Conservation (phyloP, 2,888 invertebrate species). For the Tupiocoris notatus region DNA sequence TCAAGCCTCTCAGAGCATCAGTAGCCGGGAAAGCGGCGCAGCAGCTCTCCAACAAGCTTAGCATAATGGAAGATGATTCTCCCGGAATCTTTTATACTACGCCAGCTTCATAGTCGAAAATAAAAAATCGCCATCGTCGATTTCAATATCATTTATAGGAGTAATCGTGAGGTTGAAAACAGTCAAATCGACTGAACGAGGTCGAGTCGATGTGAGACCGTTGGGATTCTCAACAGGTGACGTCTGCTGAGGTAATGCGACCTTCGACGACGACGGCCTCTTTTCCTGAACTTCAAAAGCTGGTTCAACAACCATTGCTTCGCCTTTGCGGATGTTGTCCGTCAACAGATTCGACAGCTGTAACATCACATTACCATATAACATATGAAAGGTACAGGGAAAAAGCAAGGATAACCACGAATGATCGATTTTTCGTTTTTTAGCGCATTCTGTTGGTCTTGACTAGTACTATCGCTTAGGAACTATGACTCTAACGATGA, state of each 20-base stretch:
- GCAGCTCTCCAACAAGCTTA: too few relatives aligned
- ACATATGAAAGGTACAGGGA: not conserved
- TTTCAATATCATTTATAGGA: conserved; percentile 37
- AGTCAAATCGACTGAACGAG: conserved; percentile 44
- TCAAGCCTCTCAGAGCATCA: too few relatives aligned
- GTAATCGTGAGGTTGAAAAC: conserved; percentile 37
- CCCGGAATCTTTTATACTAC: too few relatives aligned
- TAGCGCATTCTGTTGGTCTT: too few relatives aligned
- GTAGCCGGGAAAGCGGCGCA: too few relatives aligned
- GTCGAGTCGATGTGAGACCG: conserved; percentile 21
- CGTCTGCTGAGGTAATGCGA: not conserved
- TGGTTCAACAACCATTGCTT: conserved; percentile 18
- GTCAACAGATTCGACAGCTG: conserved; percentile 29
- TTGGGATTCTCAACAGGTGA: conserved; percentile 19
- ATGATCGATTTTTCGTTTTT: too few relatives aligned
- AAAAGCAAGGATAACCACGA: too few relatives aligned
- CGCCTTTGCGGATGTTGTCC: conserved; percentile 1
- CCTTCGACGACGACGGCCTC: not conserved
- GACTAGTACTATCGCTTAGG: too few relatives aligned
- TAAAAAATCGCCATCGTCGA: conserved; percentile 7
- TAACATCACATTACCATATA: not conserved
- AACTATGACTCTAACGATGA: too few relatives aligned
- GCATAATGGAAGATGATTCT: too few relatives aligned
- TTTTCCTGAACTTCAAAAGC: conserved; percentile 38
- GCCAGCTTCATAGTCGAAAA: conserved; percentile 9